Percentiles rank a stretch among this genome's conserved stretches.
Conservation (phyloP, 2,888 invertebrate genomes). For the Teleiodes luculella region DNA sequence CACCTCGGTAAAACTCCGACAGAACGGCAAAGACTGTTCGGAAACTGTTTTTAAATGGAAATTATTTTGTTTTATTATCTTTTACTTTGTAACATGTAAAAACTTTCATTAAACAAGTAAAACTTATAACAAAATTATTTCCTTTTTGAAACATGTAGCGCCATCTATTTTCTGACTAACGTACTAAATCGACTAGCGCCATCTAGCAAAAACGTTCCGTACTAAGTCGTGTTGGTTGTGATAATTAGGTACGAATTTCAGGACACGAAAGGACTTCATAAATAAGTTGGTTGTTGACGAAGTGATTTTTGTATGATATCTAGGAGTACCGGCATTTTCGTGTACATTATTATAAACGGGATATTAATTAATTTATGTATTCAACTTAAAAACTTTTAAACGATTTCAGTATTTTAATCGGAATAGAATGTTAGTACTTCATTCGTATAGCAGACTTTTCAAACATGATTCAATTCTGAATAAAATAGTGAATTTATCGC, state of each 20-base stretch:
- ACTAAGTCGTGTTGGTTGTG: slow-evolving; percentile 61
- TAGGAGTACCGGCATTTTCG: slow-evolving; percentile 55
- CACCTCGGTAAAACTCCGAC: slow-evolving; percentile 33
- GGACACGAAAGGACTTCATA: background rate
- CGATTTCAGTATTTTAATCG: background rate
- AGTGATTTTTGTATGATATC: slow-evolving; percentile 24
- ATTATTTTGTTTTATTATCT: slow-evolving; percentile 20
- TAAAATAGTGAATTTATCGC: background rate
- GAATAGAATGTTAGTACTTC: background rate
- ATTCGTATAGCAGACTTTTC: background rate
- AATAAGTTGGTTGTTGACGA: background rate
- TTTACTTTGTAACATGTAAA: background rate
- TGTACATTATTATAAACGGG: slow-evolving; percentile 23
- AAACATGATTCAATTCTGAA: background rate
- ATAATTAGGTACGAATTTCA: slow-evolving; percentile 18
- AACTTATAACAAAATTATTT: slow-evolving; percentile 24
- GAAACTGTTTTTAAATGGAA: slow-evolving; percentile 17
- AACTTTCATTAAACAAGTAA: background rate
- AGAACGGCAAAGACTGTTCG: slow-evolving; percentile 22
- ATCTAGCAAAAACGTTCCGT: slow-evolving; percentile 43
- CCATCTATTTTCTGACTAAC: slow-evolving; percentile 32
- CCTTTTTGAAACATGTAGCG: slow-evolving; percentile 25
- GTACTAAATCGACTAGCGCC: slow-evolving; percentile 36
- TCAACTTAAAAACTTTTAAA: background rate
- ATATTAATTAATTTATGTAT: background rate